phyloP scores from a whole-genome alignment of 92 coral and sea anemone species.

The Phenganax subtilis region DNA sequence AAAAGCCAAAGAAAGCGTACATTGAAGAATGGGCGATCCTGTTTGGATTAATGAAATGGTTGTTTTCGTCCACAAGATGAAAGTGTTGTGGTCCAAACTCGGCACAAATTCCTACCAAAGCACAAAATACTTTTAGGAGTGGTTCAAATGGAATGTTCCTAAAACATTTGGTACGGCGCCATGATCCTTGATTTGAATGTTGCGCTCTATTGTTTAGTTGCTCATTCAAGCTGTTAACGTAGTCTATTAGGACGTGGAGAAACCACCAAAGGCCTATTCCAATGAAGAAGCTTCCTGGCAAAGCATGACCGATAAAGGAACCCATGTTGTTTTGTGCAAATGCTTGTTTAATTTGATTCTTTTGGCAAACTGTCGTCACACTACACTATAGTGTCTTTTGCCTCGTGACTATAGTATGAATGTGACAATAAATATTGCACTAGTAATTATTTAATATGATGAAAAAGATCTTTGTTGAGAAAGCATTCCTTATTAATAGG shows the following conservation, averaged over 20 bases:
- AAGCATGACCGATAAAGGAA: conserved; percentile 64
- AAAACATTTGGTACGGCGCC: background rate
- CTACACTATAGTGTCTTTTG: background rate
- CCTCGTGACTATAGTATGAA: no score
- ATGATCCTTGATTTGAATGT: background rate
- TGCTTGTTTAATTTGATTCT: background rate
- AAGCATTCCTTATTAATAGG: no score
- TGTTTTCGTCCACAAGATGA: conserved; percentile 51
- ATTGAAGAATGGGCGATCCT: conserved; percentile 73
- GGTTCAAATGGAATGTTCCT: conserved; percentile 64
- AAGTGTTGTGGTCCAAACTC: conserved; percentile 57
- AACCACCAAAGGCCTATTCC: conserved; percentile 69
- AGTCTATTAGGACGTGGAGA: conserved; percentile 43
- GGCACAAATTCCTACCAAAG: conserved; percentile 47
- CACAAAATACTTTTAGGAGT: conserved; percentile 49
- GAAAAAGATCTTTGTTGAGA: no score
- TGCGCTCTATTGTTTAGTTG: background rate
- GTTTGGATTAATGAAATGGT: conserved; percentile 51
- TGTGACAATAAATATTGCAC: no score
- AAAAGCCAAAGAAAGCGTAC: conserved; percentile 75
- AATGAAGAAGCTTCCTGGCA: conserved; percentile 66
- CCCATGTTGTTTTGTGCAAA: conserved; percentile 54
- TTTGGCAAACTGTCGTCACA: background rate
- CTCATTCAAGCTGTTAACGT: background rate
- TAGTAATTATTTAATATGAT: no score